Conservation (phyloP, 2,888 invertebrate species). For the Julus scanicus region DNA sequence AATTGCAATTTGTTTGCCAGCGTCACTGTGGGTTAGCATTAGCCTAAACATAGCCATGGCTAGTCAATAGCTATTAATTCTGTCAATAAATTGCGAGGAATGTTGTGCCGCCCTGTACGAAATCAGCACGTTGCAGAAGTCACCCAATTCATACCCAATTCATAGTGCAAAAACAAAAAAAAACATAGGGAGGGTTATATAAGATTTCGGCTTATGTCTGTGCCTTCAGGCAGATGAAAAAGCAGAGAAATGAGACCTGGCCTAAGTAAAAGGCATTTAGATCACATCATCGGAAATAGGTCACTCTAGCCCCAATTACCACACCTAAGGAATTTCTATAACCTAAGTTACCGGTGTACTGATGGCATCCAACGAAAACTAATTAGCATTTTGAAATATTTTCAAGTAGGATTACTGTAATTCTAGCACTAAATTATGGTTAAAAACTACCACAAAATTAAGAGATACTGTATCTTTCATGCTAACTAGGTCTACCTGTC, state of each 20-base stretch:
- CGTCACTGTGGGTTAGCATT: background rate
- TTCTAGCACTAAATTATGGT: background rate
- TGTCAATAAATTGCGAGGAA: background rate
- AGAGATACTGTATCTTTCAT: background rate
- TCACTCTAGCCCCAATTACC: conserved; percentile 22
- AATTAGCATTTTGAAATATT: background rate
- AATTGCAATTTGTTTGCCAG: background rate
- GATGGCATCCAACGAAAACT: background rate
- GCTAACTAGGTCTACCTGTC: too few species aligned
- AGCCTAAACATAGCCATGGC: background rate
- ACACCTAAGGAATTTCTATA: conserved; percentile 4
- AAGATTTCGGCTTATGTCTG: conserved; percentile 25
- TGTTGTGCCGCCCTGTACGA: conserved; percentile 2
- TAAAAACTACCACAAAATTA: background rate
- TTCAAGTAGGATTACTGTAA: background rate
- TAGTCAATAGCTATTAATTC: background rate
- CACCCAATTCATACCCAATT: conserved; percentile 22
- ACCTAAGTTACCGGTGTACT: background rate
- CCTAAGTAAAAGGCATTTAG: conserved; percentile 25
- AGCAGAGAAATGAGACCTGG: conserved; percentile 10
- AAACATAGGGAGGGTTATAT: background rate
- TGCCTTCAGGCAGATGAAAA: background rate
- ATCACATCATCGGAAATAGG: background rate
- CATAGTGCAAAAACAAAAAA: background rate
- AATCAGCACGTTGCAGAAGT: background rate